Percentiles rank a stretch among this genome's conserved stretches.
phyloP scores from a whole-genome alignment of 2,888 invertebrate species.

The Helleia helle region DNA sequence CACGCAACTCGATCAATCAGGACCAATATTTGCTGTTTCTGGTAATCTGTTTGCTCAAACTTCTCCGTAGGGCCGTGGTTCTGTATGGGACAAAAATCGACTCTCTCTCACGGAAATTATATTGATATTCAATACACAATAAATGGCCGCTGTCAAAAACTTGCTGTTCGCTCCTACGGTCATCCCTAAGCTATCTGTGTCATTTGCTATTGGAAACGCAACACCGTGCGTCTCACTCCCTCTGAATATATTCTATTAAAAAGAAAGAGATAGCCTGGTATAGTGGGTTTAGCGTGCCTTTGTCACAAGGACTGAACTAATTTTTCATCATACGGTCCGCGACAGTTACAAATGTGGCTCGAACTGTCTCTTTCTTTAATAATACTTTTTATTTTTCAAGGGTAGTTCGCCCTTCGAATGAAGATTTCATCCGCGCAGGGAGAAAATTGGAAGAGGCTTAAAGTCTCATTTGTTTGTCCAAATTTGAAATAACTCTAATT shows the following conservation, averaged over 20 bases:
- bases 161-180: slow-evolving; percentile 74
- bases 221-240: slow-evolving; percentile 37
- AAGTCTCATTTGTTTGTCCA: slow-evolving; percentile 52
- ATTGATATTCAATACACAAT: slow-evolving; percentile 75
- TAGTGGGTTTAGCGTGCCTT: slow-evolving; percentile 68
- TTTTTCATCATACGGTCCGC: slow-evolving; percentile 74
- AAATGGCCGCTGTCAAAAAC: slow-evolving; percentile 73
- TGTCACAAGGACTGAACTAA: slow-evolving; percentile 72
- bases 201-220: slow-evolving; percentile 72
- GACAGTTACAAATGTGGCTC: slow-evolving; percentile 73
- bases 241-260: slow-evolving; percentile 30
- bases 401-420: slow-evolving; percentile 65
- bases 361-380: slow-evolving; percentile 75
- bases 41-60: slow-evolving; percentile 68
- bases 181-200: slow-evolving; percentile 74
- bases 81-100: slow-evolving; percentile 67
- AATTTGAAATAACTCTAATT: slow-evolving; percentile 24
- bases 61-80: slow-evolving; percentile 52
- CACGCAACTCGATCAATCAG: slow-evolving; percentile 56
- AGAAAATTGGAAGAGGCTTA: slow-evolving; percentile 61
- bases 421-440: slow-evolving; percentile 60
- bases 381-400: slow-evolving; percentile 73
- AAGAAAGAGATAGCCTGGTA: slow-evolving; percentile 50
- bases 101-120: slow-evolving; percentile 72
- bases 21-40: slow-evolving; percentile 65